phyloP scores from a whole-genome alignment of 2,797 vertebrate genomes.

The Carcharodon carcharias region DNA sequence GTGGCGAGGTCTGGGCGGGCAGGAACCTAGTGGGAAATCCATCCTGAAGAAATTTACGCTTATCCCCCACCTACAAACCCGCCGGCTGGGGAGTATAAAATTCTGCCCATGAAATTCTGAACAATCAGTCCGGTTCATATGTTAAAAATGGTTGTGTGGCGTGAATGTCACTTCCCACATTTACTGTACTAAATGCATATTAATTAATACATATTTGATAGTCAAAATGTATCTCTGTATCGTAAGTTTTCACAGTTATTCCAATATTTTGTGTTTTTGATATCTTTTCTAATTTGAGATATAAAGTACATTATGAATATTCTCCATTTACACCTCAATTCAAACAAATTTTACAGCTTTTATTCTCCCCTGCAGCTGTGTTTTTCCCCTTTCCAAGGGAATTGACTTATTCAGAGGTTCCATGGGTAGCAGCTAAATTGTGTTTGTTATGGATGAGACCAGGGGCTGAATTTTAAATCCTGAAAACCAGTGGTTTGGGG shows the following conservation, averaged over 20 bases:
- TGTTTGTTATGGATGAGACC: background rate
- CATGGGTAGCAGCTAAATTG: background rate
- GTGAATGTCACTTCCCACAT: background rate
- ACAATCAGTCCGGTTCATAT: background rate
- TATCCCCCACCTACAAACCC: too few relatives aligned
- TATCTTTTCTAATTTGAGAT: background rate
- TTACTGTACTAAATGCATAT: background rate
- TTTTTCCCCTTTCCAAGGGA: too few relatives aligned
- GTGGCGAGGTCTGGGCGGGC: too few relatives aligned
- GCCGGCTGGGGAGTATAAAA: too few relatives aligned
- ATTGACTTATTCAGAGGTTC: background rate
- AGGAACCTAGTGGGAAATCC: too few relatives aligned
- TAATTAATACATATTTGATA: background rate
- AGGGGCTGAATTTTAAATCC: background rate
- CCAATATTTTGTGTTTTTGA: background rate
- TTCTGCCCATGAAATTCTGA: background rate
- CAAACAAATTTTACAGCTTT: background rate
- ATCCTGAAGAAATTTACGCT: too few relatives aligned
- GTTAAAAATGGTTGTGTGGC: background rate
- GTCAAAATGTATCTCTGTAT: background rate
- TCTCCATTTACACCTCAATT: background rate
- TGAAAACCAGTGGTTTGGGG: background rate
- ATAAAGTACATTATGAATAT: background rate
- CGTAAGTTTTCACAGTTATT: background rate
- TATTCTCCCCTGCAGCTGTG: background rate